Conservation (phyloP, 2,888 invertebrate genomes). For the Tridacna crocea region DNA sequence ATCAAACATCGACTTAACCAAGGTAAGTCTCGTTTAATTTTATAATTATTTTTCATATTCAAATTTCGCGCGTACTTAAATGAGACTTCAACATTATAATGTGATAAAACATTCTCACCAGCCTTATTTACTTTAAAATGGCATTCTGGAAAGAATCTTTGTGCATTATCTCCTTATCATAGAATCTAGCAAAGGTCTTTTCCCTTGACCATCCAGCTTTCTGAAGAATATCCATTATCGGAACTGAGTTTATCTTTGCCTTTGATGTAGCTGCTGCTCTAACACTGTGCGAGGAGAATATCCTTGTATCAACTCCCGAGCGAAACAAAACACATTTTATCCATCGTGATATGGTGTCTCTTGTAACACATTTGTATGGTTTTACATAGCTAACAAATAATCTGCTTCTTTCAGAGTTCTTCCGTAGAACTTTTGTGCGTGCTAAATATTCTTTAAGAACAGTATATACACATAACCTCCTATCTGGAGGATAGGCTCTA, state of each 20-base stretch:
- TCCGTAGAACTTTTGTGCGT: slow-evolving; percentile 30
- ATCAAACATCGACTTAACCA: too few relatives aligned
- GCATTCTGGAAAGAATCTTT: slow-evolving; percentile 31
- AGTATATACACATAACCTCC: too few relatives aligned
- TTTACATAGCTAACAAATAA: slow-evolving; percentile 56
- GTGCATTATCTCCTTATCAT: slow-evolving; percentile 36
- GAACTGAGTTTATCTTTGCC: slow-evolving; percentile 38
- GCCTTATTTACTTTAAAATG: slow-evolving; percentile 32
- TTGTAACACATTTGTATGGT: slow-evolving; percentile 44
- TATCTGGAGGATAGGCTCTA: too few relatives aligned
- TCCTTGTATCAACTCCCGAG: slow-evolving; percentile 41
- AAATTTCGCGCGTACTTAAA: slow-evolving; percentile 32
- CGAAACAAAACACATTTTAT: slow-evolving; percentile 42
- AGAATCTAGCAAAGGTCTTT: slow-evolving; percentile 45
- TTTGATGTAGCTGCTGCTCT: slow-evolving; percentile 49
- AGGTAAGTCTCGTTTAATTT: slow-evolving; percentile 52
- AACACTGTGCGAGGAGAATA: slow-evolving; percentile 55
- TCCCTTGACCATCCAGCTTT: slow-evolving; percentile 54
- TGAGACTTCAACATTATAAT: slow-evolving; percentile 39
- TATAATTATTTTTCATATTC: slow-evolving; percentile 39
- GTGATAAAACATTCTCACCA: slow-evolving; percentile 31
- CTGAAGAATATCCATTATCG: slow-evolving; percentile 35
- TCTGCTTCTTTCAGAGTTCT: slow-evolving; percentile 23
- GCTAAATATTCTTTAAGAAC: slow-evolving; percentile 40
- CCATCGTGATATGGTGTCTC: slow-evolving; percentile 60